Base-by-base conservation (phyloP, 2,888 invertebrate species). In the Neoaliturus tenellus region DNA sequence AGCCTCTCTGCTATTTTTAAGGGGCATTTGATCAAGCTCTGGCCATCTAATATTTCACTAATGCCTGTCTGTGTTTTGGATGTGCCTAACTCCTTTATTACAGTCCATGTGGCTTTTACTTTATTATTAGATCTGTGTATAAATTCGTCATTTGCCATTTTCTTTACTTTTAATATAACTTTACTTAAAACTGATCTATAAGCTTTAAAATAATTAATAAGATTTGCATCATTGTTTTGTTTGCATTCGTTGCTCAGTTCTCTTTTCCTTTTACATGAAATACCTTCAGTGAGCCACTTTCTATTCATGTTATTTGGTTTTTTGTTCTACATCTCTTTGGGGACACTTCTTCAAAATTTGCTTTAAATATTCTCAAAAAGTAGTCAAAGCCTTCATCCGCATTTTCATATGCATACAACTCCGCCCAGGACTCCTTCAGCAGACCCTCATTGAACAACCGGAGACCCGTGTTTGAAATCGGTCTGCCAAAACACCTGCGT, bases 11-110 rank as follows among this genome's bases (percentile, higher is more conserved):
- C 58, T 10, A 58, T 58, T 3, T 58, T 28, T 58, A 58, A 23
- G 28, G 58, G 58, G 28, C 28, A 28, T 23, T 58, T 58, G 8
- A 58, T 28, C 23, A 28, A 6, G 28, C 10, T 58, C 28, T 23
- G 23, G 25, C 58, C 58, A 58, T 2, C 58, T 14, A 14, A 58
- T 58, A 58, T 58, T 58, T 58, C 58, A 28, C 8, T 58, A 58
- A 58, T 58, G 28, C 28, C 17, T 10, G 23, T 28, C 25, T 8
- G 28, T 28, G 4, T 28, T 3, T 8, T 58, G n/a, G 23, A 4
- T 58, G 58, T 58, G 33, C 35, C 69, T n/a, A 69, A 33, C n/a
- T n/a, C 69, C n/a, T 69, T 69, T 33, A 69, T 33, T 5, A 69
- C 31, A 10, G 6, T 31, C 69, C 69, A 69, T 14, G 69, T 33